These are phyloP conservation scores for Temnothorax longispinosus DNA, from an alignment of 1,140 invertebrate genomes.

Conservation along the genomic window DNA sequence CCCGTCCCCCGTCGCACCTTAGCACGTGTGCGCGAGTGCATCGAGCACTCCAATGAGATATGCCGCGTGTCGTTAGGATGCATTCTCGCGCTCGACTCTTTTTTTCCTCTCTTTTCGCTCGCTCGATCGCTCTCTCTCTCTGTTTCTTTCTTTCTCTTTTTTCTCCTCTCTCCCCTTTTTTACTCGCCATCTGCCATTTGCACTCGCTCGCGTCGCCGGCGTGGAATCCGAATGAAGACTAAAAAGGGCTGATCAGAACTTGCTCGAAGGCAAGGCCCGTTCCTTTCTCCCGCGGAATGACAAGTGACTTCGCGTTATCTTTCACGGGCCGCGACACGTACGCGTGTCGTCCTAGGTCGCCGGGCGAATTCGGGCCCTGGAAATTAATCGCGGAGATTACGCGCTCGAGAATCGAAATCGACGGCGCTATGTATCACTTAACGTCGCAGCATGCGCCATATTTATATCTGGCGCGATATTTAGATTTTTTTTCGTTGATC, in stretches of 20 bases:
- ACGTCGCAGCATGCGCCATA: background rate
- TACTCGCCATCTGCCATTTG: slow-evolving; percentile 7
- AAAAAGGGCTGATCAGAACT: slow-evolving; percentile 60
- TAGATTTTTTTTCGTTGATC: background rate
- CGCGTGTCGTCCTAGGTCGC: slow-evolving; percentile 6
- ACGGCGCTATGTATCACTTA: slow-evolving; percentile 20
- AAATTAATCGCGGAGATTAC: slow-evolving; percentile 54
- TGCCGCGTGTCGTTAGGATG: slow-evolving; percentile 51
- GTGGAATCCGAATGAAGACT: slow-evolving; percentile 55
- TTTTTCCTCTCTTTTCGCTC: background rate
- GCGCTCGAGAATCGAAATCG: slow-evolving; percentile 15
- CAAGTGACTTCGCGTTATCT: slow-evolving; percentile 60
- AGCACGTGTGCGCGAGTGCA: slow-evolving; percentile 29
- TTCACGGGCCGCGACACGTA: slow-evolving; percentile 52
- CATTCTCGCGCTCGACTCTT: background rate
- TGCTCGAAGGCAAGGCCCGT: slow-evolving; percentile 37
- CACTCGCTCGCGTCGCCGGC: slow-evolving; percentile 17
- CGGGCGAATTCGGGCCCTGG: slow-evolving; percentile 11
- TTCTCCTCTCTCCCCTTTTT: background rate
- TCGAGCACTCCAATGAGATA: slow-evolving; percentile 56
- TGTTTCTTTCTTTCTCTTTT: background rate
- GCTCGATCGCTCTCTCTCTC: background rate
- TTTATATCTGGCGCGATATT: background rate
- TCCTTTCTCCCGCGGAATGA: slow-evolving; percentile 34
- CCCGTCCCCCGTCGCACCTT: slow-evolving; percentile 25